phyloP scores from a whole-genome alignment of 1,140 invertebrate genomes.

The Drosophila truncata region DNA sequence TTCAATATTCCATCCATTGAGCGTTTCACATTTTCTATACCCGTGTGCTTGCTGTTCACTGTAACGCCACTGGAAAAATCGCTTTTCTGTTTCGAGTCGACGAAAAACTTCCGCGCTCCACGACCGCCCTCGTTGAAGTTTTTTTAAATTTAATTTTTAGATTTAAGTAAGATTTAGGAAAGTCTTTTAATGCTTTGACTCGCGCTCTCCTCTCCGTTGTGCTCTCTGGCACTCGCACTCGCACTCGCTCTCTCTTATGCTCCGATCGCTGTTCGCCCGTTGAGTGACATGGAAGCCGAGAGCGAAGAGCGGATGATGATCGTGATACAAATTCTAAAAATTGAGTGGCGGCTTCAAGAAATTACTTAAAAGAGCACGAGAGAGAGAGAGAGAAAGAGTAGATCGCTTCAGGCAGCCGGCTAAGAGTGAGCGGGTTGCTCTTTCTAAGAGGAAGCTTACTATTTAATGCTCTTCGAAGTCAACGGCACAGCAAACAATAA shows the following conservation, averaged over 20 bases:
- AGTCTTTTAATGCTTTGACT: conserved; percentile 2
- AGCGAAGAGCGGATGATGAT: neutral
- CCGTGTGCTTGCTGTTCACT: conserved; percentile 6
- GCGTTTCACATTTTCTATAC: neutral
- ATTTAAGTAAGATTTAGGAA: conserved; percentile 20
- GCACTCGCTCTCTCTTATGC: neutral
- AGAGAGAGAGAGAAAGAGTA: neutral
- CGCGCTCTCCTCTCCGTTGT: neutral
- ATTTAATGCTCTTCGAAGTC: conserved; percentile 3
- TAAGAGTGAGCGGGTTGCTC: conserved; percentile 37
- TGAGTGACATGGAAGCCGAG: neutral
- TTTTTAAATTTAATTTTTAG: conserved; percentile 14
- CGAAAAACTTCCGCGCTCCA: conserved; percentile 9
- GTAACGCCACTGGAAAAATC: conserved; percentile 6
- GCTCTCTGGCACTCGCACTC: neutral
- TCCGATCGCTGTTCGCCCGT: neutral
- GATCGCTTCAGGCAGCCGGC: conserved; percentile 5
- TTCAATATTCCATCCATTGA: neutral
- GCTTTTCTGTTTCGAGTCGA: conserved; percentile 1
- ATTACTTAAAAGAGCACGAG: neutral
- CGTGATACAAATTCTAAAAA: neutral
- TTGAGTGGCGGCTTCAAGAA: conserved; percentile 54
- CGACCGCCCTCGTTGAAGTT: conserved; percentile 12
- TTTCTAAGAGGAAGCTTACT: conserved; percentile 4
- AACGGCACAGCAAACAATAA: conserved; percentile 1